Evolutionary conservation across 2,113 vertebrate species (phyloP).

Genomic region (Eleginops maclovinus): DNA sequence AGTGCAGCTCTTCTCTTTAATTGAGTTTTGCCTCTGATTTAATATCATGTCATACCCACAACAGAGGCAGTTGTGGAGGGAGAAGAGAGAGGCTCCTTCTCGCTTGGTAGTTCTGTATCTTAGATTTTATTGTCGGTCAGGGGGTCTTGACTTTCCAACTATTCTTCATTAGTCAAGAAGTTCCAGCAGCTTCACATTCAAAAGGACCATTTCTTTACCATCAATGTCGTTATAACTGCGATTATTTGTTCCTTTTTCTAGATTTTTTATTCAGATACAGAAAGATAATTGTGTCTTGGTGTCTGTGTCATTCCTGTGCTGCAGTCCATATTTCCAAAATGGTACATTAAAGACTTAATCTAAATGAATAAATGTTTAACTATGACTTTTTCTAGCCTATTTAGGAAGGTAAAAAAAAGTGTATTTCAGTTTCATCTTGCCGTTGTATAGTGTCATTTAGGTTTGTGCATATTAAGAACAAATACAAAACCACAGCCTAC

Average conservation of each 20-base stretch:
- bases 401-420: background rate
- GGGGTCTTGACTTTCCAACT: conserved; percentile 12
- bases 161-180: conserved; percentile 3
- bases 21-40: conserved; percentile 67
- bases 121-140: background rate
- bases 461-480: background rate
- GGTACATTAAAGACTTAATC: background rate
- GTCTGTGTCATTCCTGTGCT: background rate
- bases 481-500: background rate
- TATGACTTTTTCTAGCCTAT: background rate
- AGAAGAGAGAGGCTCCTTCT: background rate
- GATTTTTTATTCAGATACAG: background rate
- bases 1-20: conserved; percentile 57
- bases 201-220: no score
- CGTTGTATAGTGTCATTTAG: background rate
- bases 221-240: no score
- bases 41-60: conserved; percentile 49
- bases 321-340: background rate
- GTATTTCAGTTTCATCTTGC: background rate
- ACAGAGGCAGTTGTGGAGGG: background rate
- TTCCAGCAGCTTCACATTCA: background rate
- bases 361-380: background rate
- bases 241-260: background rate
- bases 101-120: background rate
- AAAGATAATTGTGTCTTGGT: background rate